These are phyloP conservation scores for Lepus americanus DNA, from an alignment of 2,113 vertebrate species.

Conservation along the genomic window DNA sequence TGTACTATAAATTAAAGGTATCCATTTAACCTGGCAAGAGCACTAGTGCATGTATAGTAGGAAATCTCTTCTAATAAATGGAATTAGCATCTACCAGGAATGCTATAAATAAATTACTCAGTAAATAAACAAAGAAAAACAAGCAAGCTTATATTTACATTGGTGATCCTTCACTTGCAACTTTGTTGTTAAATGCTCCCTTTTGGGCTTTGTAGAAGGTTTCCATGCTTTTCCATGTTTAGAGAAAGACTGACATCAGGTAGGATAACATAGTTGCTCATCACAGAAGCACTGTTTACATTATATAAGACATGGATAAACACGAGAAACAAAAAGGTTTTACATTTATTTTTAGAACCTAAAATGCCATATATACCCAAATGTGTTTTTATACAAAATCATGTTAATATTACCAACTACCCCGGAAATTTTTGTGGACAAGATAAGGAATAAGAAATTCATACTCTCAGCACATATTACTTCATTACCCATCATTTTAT, in stretches of 20 bases:
- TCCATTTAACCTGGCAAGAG: neutral
- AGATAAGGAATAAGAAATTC: slow-evolving; percentile 15
- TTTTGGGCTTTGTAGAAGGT: neutral
- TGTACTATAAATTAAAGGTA: neutral
- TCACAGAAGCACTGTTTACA: neutral
- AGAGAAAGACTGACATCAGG: slow-evolving; percentile 45
- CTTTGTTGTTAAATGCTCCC: neutral
- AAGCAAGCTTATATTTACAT: neutral
- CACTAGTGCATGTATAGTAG: neutral
- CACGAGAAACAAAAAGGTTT: neutral
- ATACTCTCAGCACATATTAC: neutral
- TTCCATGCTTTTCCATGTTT: neutral
- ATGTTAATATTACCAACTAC: neutral
- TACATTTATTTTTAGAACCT: neutral
- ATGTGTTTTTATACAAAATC: neutral
- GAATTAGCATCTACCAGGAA: neutral
- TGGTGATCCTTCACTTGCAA: neutral
- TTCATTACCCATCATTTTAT: slow-evolving; percentile 36
- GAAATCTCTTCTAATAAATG: slow-evolving; percentile 22
- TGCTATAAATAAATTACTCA: neutral
- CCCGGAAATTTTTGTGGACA: neutral
- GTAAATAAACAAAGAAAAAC: neutral
- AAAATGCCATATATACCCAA: neutral
- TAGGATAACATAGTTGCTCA: neutral
- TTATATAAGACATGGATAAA: neutral